Conservation (phyloP, 1,140 invertebrate genomes). For the Plodia interpunctella region DNA sequence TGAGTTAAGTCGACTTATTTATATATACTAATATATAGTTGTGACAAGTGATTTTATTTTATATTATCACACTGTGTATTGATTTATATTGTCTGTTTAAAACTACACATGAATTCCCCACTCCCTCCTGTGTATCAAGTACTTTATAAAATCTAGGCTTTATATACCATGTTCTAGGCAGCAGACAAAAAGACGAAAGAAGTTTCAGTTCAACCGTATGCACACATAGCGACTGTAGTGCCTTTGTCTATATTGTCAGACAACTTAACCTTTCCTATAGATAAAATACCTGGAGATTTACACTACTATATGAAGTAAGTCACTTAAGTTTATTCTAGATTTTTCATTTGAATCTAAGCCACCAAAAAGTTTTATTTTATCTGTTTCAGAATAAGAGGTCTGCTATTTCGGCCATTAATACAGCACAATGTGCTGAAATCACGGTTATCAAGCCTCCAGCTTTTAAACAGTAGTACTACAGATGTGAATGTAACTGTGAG, state of each 20-base stretch:
- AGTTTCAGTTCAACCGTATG: slow-evolving; percentile 51
- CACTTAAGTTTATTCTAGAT: not conserved
- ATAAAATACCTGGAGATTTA: slow-evolving; percentile 81
- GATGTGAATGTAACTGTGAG: slow-evolving; percentile 79
- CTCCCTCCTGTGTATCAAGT: too few relatives aligned
- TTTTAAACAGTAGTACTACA: slow-evolving; percentile 78
- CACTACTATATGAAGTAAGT: slow-evolving; percentile 76
- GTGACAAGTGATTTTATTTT: too few relatives aligned
- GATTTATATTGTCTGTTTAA: too few relatives aligned
- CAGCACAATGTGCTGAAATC: slow-evolving; percentile 90
- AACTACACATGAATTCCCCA: too few relatives aligned
- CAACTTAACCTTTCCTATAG: slow-evolving; percentile 77
- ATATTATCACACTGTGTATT: too few relatives aligned
- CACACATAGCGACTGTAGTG: slow-evolving; percentile 81
- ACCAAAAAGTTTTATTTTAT: slow-evolving; percentile 9
- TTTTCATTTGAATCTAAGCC: too few relatives aligned
- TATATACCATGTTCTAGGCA: slow-evolving; percentile 30
- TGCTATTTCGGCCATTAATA: slow-evolving; percentile 89
- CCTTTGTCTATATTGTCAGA: slow-evolving; percentile 83
- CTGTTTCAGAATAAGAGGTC: slow-evolving; percentile 78
- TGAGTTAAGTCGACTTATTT: too few relatives aligned
- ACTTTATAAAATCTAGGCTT: too few relatives aligned
- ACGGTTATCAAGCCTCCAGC: slow-evolving; percentile 84
- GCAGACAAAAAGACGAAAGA: slow-evolving; percentile 27
- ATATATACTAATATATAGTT: too few relatives aligned